Evolutionary conservation across 2,888 invertebrate genomes (phyloP), one percentile per base, ranked within the genome.

Genomic region (Tetranychus piercei): DNA sequence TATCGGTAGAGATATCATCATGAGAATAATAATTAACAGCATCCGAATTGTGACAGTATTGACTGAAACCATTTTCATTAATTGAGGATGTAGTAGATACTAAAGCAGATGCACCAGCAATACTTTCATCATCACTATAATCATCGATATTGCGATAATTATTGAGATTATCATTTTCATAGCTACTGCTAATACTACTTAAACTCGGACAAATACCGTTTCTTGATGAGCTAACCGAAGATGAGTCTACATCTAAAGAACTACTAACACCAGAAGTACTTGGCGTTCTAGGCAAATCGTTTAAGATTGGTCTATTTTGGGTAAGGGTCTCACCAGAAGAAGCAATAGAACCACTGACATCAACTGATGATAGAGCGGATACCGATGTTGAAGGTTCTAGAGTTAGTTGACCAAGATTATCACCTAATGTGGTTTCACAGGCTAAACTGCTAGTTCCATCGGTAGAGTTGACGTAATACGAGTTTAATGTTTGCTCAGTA

Each of bases 161-260:
- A 15, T 55, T 55, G 55, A 55, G 55, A 55, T 55, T 9, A 20
- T 69, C 20, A 69, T 69, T 66, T 66, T 20, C 66, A 15, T 20
- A 66, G 66, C n/a, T 64, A 64, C 66, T 66, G 66, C 66, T 66
- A 18, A 66, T 66, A 66, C 20, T 66, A 7, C 66, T 66, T 65
- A n/a, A 66, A 66, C 66, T 34, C 34, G 34, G 34, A 34, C 34
- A 34, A 34, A 34, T 34, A 34, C 34, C 34, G 5, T 34, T 34
- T 34, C 34, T 34, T 34, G 34, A 34, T 34, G 34, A 34, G 34
- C 34, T 34, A 34, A 34, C 34, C 3, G 34, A 34, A 34, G 34
- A 34, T 34, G 34, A 34, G 34, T 34, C 34, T 34, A 34, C 34
- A 34, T 34, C 34, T 34, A 34, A 34, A 34, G 34, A 34, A 5